Percentiles rank a stretch among this genome's conserved stretches.
Conservation (phyloP, 1,140 invertebrate genomes). For the Pentalonia nigronervosa region DNA sequence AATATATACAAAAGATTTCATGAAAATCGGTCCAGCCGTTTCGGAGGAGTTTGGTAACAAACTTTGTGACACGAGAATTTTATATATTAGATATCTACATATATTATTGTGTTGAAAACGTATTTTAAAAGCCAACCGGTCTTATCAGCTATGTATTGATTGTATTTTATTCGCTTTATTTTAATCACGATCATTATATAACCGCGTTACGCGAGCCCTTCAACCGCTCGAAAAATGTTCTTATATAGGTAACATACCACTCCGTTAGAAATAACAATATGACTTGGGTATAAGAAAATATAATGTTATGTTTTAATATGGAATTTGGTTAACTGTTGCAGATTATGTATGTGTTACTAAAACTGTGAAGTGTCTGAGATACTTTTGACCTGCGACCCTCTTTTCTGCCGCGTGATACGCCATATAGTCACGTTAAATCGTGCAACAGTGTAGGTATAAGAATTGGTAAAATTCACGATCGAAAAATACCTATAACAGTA, state of each 20-base stretch:
- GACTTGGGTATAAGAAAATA: background rate
- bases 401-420: background rate
- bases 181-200: too few relatives aligned
- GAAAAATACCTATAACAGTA: background rate
- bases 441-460: background rate
- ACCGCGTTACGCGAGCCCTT: too few relatives aligned
- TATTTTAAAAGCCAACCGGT: too few relatives aligned
- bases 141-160: too few relatives aligned
- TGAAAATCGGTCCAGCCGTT: too few relatives aligned
- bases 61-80: too few relatives aligned
- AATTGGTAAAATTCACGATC: background rate
- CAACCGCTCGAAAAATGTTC: background rate
- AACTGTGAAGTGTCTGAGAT: background rate
- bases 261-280: background rate
- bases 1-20: too few relatives aligned
- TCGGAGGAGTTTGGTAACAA: too few relatives aligned
- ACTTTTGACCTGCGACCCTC: background rate
- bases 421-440: slow-evolving; percentile 7
- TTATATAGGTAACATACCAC: background rate
- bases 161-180: too few relatives aligned
- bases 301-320: background rate
- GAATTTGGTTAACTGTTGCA: background rate
- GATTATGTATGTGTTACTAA: background rate
- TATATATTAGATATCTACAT: too few relatives aligned
- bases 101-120: too few relatives aligned